Evolutionary conservation across 2,113 vertebrate species (phyloP), one percentile per base, ranked within the genome.

Genomic region (Coturnix japonica): DNA sequence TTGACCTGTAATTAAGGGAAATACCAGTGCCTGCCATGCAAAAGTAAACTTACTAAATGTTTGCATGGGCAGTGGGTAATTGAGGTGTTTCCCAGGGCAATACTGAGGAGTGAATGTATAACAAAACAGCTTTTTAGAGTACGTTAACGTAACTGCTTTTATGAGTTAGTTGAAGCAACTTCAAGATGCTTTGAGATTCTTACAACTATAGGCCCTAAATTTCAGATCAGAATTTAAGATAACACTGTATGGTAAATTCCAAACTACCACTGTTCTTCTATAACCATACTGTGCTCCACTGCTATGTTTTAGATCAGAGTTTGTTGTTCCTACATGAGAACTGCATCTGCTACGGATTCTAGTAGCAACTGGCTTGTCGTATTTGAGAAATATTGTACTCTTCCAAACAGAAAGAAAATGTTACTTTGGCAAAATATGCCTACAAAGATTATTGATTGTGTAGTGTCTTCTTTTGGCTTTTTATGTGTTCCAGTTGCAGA

Each of bases 1-100:
- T 71, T 89, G 79, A 67, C 81, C 65, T 85, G 64, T 53, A 81
- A 64, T 93, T 67, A 79, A 80, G 75, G 41, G 51, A 91, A 89
- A 63, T n/a, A 46, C 11, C 31, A 11, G 18, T 35, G 19, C 46
- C 44, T 85, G 4, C 87, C 19, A 1, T 61, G 51, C 51, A 49
- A 9, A 92, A 89, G 54, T 69, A 43, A 73, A 41, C 20, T 89
- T 67, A 37, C 0, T 23, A 11, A 51, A 59, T 67, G 64, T 51
- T 82, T 92, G 49, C 31, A 30, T 2, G 16, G 56, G 64, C 25
- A 11, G 13, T 79, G 8, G 35, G 71, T 81, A 44, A 9, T 18
- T 57, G 57, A 76, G 92, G 39, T 60, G 13, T 79, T 94, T 81
- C 61, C 61, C 57, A 72, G 73, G 75, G 39, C 47, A 13, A 0